phyloP scores from a whole-genome alignment of 2,888 invertebrate genomes.

The Agrotis segetum region DNA sequence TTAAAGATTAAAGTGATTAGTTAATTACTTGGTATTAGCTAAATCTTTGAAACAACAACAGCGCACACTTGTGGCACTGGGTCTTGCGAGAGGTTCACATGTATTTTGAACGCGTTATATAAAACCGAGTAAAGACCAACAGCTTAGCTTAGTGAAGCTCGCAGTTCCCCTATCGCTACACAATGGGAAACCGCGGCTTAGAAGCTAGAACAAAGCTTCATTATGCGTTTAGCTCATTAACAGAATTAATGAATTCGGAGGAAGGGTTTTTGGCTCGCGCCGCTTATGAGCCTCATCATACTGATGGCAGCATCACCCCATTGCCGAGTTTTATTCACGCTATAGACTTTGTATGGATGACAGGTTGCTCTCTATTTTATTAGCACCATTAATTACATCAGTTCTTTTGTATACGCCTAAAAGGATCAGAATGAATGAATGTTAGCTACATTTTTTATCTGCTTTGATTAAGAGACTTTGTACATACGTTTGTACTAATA shows the following conservation, averaged over 20 bases:
- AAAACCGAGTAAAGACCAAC: conserved; percentile 64
- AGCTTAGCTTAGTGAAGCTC: conserved; percentile 71
- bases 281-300: conserved; percentile 75
- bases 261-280: conserved; percentile 77
- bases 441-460: no score
- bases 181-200: conserved; percentile 76
- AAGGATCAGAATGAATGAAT: no score
- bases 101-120: conserved; percentile 47
- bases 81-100: conserved; percentile 28
- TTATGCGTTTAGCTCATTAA: conserved; percentile 85
- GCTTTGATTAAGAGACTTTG: no score
- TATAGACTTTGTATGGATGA: conserved; percentile 17
- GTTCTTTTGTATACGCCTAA: neutral
- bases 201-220: conserved; percentile 81
- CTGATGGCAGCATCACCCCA: conserved; percentile 67
- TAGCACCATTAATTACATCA: neutral
- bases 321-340: conserved; percentile 30
- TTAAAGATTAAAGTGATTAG: conserved; percentile 50
- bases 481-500: no score
- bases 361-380: conserved; percentile 6
- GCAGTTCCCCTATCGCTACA: conserved; percentile 76
- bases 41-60: conserved; percentile 55
- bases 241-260: conserved; percentile 83
- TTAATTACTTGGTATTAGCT: conserved; percentile 35
- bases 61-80: conserved; percentile 10